Evolutionary conservation across 2,888 invertebrate genomes (phyloP).

Genomic region (Lamproptera curius): DNA sequence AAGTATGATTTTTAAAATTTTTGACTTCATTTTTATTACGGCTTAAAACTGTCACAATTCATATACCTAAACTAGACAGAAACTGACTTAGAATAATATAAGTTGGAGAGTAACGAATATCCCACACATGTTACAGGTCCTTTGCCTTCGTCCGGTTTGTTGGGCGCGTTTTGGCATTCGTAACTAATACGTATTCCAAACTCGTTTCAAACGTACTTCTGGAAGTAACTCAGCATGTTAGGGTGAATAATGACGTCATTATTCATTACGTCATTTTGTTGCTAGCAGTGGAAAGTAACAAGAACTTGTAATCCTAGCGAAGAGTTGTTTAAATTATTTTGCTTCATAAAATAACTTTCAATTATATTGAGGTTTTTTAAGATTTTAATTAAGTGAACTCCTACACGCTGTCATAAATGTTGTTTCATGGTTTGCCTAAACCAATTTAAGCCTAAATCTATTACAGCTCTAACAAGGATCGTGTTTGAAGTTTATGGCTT

Average conservation of each 20-base stretch:
- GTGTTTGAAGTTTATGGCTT: too few species aligned
- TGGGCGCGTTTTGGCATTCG: constrained; percentile 31
- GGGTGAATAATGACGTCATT: constrained; percentile 69
- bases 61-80: background rate
- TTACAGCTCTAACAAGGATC: too few species aligned
- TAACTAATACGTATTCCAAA: constrained; percentile 58
- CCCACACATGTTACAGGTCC: constrained; percentile 24
- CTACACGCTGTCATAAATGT: too few species aligned
- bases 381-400: too few species aligned
- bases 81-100: constrained; percentile 10
- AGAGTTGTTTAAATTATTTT: too few species aligned
- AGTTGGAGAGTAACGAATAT: constrained; percentile 17
- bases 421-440: too few species aligned
- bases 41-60: too few species aligned
- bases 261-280: constrained; percentile 20
- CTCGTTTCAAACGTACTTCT: constrained; percentile 6
- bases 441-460: too few species aligned
- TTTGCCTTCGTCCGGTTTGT: constrained; percentile 20
- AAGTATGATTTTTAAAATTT: too few species aligned
- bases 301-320: background rate
- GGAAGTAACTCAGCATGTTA: constrained; percentile 42
- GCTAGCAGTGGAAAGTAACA: background rate
- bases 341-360: too few species aligned
- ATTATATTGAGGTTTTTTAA: too few species aligned
- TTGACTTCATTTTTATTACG: too few species aligned